Percentiles rank a stretch among this genome's conserved stretches.
phyloP scores from a whole-genome alignment of 2,113 vertebrate genomes.

The Brachyhypopomus occidentalis region DNA sequence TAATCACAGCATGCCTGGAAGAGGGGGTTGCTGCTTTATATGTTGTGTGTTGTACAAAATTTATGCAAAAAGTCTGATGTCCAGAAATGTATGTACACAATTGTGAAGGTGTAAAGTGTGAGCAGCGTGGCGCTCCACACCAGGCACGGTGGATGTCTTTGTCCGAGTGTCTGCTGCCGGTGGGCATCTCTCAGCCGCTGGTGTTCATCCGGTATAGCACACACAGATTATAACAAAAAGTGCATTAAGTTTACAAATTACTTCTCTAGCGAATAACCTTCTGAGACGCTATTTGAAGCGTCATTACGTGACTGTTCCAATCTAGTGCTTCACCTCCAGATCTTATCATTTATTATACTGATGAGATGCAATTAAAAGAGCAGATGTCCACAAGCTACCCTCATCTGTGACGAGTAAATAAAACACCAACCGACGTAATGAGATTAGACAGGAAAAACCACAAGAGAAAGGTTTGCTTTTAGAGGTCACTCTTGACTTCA shows the following conservation, averaged over 20 bases:
- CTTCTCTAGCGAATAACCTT: constrained; percentile 60
- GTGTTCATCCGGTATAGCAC: constrained; percentile 40
- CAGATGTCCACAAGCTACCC: constrained; percentile 75
- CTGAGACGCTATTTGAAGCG: constrained; percentile 62
- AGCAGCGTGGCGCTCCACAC: not conserved
- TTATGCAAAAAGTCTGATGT: not conserved
- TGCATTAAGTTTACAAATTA: constrained; percentile 57
- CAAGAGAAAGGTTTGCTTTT: constrained; percentile 30
- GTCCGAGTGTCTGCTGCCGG: constrained; percentile 7
- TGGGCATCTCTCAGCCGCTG: not conserved
- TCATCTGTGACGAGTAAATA: constrained; percentile 62
- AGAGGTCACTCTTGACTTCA: not conserved
- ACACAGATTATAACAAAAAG: constrained; percentile 36
- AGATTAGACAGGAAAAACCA: constrained; percentile 53
- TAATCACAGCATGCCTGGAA: not conserved
- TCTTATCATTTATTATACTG: constrained; percentile 63
- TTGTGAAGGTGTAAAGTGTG: not conserved
- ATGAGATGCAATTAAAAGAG: constrained; percentile 69
- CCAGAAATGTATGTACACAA: too few relatives aligned
- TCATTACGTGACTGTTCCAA: constrained; percentile 69
- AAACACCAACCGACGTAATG: constrained; percentile 61
- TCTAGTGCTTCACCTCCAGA: constrained; percentile 60
- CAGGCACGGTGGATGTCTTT: constrained; percentile 21
- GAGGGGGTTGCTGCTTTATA: not conserved
- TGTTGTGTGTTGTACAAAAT: not conserved